Conservation (phyloP, 2,113 vertebrate species). For the Oreocharis arfaki region DNA sequence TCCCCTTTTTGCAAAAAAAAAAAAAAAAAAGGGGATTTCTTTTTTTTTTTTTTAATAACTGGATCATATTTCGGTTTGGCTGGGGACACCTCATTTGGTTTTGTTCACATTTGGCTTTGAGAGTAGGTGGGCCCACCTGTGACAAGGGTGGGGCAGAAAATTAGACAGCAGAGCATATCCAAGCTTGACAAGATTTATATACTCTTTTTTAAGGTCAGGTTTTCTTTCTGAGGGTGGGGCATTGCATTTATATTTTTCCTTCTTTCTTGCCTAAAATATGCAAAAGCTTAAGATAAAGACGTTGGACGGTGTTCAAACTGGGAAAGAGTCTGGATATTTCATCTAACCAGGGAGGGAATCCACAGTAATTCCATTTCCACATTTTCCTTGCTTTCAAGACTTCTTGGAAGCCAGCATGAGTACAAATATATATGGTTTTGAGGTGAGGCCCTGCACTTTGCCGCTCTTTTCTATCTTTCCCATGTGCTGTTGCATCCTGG, state of each 20-base stretch:
- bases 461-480: not conserved
- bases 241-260: not conserved
- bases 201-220: not conserved
- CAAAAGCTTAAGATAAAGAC: not conserved
- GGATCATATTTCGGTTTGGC: slow-evolving; percentile 24
- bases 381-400: not conserved
- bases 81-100: not conserved
- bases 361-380: not conserved
- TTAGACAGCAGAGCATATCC: slow-evolving; percentile 8
- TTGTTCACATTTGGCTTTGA: not conserved
- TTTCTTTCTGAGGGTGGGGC: not conserved
- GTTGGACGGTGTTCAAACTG: slow-evolving; percentile 12
- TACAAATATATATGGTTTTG: not conserved
- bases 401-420: not conserved
- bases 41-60: slow-evolving; percentile 18
- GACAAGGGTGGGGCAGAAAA: slow-evolving; percentile 22
- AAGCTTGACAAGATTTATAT: not conserved
- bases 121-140: slow-evolving; percentile 16
- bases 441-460: not conserved
- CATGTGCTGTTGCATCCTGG: not conserved
- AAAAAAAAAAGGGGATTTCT: not conserved
- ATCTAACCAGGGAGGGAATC: not conserved
- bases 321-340: slow-evolving; percentile 20
- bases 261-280: slow-evolving; percentile 8
- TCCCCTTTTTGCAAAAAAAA: slow-evolving; percentile 10